Evolutionary conservation across 2,113 vertebrate species (phyloP), one percentile per base, ranked within the genome.

Genomic region (Ondatra zibethicus): DNA sequence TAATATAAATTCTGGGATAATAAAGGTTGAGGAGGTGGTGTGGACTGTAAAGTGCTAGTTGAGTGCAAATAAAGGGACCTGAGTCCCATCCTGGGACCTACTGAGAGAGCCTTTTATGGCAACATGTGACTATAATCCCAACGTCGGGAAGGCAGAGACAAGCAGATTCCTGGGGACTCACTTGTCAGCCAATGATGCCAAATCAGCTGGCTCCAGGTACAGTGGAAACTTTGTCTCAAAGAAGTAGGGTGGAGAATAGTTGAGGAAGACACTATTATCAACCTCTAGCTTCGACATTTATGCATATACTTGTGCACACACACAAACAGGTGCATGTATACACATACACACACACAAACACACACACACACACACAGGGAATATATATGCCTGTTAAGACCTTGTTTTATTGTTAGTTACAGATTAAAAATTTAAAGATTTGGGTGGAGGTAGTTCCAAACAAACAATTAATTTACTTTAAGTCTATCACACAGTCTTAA

Each of bases 381-480:
- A 61, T 42, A 27, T 45, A 5, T 42, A 2, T 72, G 3, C 39
- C 85, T 73, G 25, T 89, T 68, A 61, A 55, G 25, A 77, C 7
- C 52, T 75, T 76, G 91, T 85, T 89, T 93, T 25, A 77, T 14
- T 65, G 45, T 80, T 81, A 81, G 12, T 81, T 81, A 2, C 25
- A 81, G 21, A 81, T 81, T 33, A 39, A 19, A 80, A 36, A n/a
- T 97, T 93, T 93, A 73, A 91, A 93, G 2, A 88, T 87, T 78
- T 86, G 3, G 16, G 21, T 76, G 31, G 52, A 85, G 77, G 97
- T 97, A 97, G 92, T 12, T 97, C 70, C 63, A 39, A 92, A 7
- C 2, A 70, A 76, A 66, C 4, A 94, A 63, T 66, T 77, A 78
- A 61, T 78, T 66, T 82, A n/a, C 52, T 89, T 93, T 89, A 65